phyloP scores from a whole-genome alignment of 2,888 invertebrate species.

The Icerya purchasi region DNA sequence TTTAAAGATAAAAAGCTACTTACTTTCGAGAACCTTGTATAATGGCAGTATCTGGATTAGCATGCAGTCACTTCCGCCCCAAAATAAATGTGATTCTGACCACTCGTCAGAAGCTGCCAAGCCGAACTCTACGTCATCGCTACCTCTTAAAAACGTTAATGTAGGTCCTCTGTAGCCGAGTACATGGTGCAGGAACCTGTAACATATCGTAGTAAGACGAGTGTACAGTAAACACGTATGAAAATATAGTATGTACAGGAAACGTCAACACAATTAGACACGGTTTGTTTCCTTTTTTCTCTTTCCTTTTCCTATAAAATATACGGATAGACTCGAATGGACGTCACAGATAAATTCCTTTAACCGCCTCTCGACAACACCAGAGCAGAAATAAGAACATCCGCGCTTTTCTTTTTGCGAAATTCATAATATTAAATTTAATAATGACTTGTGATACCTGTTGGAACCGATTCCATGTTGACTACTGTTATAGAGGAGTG shows the following conservation, averaged over 20 bases:
- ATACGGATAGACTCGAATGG: too few species aligned
- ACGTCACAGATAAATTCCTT: too few species aligned
- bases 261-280: too few species aligned
- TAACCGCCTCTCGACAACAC: too few species aligned
- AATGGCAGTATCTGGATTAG: slow-evolving; percentile 30
- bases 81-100: slow-evolving; percentile 65
- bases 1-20: slow-evolving; percentile 16
- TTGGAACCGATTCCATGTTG: slow-evolving; percentile 74
- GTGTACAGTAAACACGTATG: too few species aligned
- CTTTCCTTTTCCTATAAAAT: too few species aligned
- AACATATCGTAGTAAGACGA: too few species aligned
- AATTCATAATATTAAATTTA: too few species aligned
- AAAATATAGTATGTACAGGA: too few species aligned
- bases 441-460: slow-evolving; percentile 27
- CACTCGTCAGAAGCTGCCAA: slow-evolving; percentile 59
- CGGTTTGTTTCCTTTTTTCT: too few species aligned
- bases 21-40: slow-evolving; percentile 29
- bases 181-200: slow-evolving; percentile 60
- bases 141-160: slow-evolving; percentile 31
- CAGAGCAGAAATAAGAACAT: too few species aligned
- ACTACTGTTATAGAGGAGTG: slow-evolving; percentile 57
- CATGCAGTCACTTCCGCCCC: slow-evolving; percentile 58
- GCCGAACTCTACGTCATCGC: slow-evolving; percentile 45
- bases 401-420: too few species aligned
- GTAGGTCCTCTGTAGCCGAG: slow-evolving; percentile 44